phyloP scores from a whole-genome alignment of 2,113 vertebrate species.

The Neolamprologus sp. region DNA sequence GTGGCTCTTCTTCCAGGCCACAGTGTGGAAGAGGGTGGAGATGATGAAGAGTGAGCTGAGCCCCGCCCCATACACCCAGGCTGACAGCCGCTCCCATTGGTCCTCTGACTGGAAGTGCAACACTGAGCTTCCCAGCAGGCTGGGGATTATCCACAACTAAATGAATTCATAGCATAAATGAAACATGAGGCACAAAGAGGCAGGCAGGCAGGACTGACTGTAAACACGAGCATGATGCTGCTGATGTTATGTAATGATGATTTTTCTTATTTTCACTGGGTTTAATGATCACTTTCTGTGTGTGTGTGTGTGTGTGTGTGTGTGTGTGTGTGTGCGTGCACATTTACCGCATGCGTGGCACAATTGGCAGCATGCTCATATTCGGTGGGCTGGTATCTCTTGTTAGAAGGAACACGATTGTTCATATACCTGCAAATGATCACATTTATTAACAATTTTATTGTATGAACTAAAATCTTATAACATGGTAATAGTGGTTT shows the following conservation, averaged over 20 bases:
- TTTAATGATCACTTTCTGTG: background rate
- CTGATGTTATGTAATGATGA: background rate
- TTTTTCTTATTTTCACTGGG: background rate
- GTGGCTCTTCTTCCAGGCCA: slow-evolving; percentile 95
- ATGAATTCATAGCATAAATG: background rate
- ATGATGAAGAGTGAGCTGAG: slow-evolving; percentile 91
- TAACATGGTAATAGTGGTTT: background rate
- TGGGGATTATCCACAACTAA: slow-evolving; percentile 94
- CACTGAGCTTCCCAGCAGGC: slow-evolving; percentile 86
- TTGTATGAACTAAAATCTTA: background rate
- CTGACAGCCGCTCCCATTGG: slow-evolving; percentile 86
- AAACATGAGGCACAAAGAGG: background rate
- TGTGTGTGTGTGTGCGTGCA: background rate
- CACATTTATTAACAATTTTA: background rate
- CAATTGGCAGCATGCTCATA: slow-evolving; percentile 94
- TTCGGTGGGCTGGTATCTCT: slow-evolving; percentile 92
- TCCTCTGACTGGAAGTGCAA: slow-evolving; percentile 87
- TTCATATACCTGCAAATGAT: slow-evolving; percentile 88
- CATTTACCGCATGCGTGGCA: slow-evolving; percentile 90
- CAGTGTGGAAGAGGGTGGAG: slow-evolving; percentile 90
- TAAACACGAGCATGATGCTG: background rate
- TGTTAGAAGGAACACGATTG: slow-evolving; percentile 84
- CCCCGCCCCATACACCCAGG: slow-evolving; percentile 91
- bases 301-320: background rate
- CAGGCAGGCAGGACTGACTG: background rate